Percentiles rank a stretch among this genome's conserved stretches.
These are phyloP conservation scores for Dascillus cervinus DNA, from an alignment of 2,888 invertebrate species.

Conservation along the genomic window DNA sequence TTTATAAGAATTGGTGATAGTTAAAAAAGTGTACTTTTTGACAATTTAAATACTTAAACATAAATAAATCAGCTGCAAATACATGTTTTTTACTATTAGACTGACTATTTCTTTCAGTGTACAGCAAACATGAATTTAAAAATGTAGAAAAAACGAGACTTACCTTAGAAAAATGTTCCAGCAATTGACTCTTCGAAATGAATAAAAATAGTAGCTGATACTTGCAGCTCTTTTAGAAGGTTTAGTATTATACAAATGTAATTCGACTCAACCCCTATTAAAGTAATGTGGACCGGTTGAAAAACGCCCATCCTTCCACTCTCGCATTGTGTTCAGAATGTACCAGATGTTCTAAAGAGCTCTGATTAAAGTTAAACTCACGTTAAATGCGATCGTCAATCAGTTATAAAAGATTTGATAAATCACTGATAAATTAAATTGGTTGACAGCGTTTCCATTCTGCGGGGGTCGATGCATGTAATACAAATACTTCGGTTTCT, in stretches of 20 bases:
- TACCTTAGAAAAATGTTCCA: no score
- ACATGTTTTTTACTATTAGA: no score
- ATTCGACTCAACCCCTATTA: conserved; percentile 35
- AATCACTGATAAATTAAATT: conserved; percentile 36
- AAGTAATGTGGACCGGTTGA: no score
- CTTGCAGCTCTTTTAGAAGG: conserved; percentile 8
- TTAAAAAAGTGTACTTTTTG: no score
- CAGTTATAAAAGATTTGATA: conserved; percentile 35
- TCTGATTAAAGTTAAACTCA: conserved; percentile 42
- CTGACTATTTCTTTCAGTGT: no score
- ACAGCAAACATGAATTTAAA: no score
- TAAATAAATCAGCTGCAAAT: no score
- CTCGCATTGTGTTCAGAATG: conserved; percentile 28
- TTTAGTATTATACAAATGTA: conserved; percentile 27
- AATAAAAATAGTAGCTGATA: no score
- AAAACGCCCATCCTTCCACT: conserved; percentile 26
- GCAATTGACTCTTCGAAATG: no score
- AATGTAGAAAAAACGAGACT: no score
- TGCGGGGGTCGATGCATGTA: conserved; percentile 11
- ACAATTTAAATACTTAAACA: no score
- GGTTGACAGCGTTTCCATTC: conserved; percentile 26
- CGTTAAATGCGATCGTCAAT: conserved; percentile 38
- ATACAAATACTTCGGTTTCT: conserved; percentile 5
- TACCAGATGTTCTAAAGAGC: conserved; percentile 40
- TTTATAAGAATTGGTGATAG: no score